phyloP scores from a whole-genome alignment of 2,888 invertebrate species.

The Allophyes oxyacanthae region DNA sequence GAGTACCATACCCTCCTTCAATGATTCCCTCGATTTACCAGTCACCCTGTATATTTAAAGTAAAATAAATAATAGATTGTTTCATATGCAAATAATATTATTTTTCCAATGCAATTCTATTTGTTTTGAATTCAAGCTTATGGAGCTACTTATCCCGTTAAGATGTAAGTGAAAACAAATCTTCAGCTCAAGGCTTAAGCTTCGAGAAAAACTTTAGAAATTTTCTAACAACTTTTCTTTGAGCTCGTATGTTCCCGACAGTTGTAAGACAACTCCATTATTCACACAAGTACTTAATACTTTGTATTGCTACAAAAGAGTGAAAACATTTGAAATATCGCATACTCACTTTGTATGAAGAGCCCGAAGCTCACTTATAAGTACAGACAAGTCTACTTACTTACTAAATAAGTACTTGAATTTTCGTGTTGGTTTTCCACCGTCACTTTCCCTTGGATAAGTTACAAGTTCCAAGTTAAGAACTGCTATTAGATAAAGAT shows the following conservation, averaged over 20 bases:
- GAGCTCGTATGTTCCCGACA: conserved; percentile 14
- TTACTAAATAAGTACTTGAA: conserved; percentile 16
- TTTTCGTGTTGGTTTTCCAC: conserved; percentile 6
- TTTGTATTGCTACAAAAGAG: conserved; percentile 46
- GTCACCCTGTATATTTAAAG: too few relatives aligned
- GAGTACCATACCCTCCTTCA: too few relatives aligned
- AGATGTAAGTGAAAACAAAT: conserved; percentile 7
- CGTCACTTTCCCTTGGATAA: conserved; percentile 1
- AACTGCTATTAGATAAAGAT: too few relatives aligned
- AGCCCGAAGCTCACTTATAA: too few relatives aligned
- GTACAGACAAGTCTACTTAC: conserved; percentile 3
- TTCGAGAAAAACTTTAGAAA: conserved; percentile 27
- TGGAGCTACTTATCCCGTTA: neutral
- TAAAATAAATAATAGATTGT: too few relatives aligned
- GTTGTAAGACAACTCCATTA: conserved; percentile 28
- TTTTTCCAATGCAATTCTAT: too few relatives aligned
- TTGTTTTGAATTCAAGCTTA: neutral
- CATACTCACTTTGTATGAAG: conserved; percentile 22
- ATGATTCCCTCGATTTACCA: too few relatives aligned
- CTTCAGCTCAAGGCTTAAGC: neutral
- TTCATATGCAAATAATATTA: too few relatives aligned
- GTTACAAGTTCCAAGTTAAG: too few relatives aligned
- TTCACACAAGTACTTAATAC: conserved; percentile 21
- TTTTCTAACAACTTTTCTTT: conserved; percentile 31
- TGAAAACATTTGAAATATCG: conserved; percentile 47